These are phyloP conservation scores for Pitta sordida DNA, from an alignment of 2,113 vertebrate genomes.

Conservation along the genomic window DNA sequence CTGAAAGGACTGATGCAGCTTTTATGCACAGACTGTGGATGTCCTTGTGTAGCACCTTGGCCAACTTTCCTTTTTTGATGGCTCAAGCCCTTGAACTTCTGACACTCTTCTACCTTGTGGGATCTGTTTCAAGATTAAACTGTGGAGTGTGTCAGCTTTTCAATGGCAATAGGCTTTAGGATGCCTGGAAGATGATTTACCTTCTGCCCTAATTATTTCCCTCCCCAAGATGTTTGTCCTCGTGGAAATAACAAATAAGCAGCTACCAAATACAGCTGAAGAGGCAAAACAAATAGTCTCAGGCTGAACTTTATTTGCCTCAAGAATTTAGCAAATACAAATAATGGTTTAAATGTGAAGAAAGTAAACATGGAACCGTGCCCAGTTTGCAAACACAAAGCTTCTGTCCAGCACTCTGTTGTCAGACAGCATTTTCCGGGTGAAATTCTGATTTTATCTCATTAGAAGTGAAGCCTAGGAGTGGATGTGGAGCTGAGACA, in stretches of 20 bases:
- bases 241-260: not conserved
- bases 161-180: not conserved
- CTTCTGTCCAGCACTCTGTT: not conserved
- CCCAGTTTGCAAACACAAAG: not conserved
- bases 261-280: not conserved
- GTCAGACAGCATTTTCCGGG: not conserved
- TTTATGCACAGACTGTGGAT: not conserved
- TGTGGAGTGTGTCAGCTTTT: not conserved
- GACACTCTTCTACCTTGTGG: not conserved
- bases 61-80: conserved; percentile 15
- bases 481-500: not conserved
- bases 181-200: not conserved
- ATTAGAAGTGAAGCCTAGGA: not conserved
- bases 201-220: not conserved
- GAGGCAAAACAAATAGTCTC: not conserved
- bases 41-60: not conserved
- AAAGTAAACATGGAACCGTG: not conserved
- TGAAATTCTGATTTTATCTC: not conserved
- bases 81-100: conserved; percentile 51
- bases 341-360: not conserved
- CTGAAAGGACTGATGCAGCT: not conserved
- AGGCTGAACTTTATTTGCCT: not conserved
- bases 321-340: not conserved
- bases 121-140: conserved; percentile 6
- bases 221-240: not conserved